These are phyloP conservation scores for Serripes groenlandicus DNA, from an alignment of 2,888 invertebrate genomes.

Conservation along the genomic window DNA sequence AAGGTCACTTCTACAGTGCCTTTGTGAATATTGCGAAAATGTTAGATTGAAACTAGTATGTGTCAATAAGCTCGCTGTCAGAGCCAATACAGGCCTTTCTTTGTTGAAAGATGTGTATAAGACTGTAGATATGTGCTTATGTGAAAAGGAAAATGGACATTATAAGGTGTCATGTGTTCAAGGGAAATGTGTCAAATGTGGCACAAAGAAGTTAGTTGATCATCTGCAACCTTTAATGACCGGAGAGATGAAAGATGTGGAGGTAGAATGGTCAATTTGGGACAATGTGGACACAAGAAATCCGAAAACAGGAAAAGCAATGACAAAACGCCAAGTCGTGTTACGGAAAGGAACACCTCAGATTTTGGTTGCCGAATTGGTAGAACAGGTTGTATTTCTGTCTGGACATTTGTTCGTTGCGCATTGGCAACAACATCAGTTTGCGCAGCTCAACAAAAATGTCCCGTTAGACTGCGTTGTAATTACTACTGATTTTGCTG, in stretches of 20 bases:
- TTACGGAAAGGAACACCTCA: not conserved
- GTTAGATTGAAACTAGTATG: not conserved
- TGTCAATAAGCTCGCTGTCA: not conserved
- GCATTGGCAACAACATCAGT: too few species aligned
- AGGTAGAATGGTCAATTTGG: too few species aligned
- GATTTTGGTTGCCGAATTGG: not conserved
- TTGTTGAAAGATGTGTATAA: not conserved
- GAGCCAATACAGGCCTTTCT: not conserved
- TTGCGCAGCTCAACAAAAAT: too few species aligned
- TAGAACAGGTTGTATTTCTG: too few species aligned
- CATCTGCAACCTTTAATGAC: too few species aligned
- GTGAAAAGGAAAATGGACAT: not conserved
- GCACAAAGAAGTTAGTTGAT: too few species aligned
- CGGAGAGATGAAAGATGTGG: too few species aligned
- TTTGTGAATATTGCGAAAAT: not conserved
- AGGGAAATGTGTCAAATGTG: not conserved
- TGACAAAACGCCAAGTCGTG: not conserved
- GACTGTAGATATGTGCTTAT: slow-evolving; percentile 2
- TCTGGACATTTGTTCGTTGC: too few species aligned
- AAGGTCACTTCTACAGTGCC: too few species aligned
- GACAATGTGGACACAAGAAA: not conserved
- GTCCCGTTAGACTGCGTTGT: not conserved
- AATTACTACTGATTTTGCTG: not conserved
- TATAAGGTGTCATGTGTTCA: not conserved
- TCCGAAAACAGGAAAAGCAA: not conserved